A percentile compares a stretch with the other conserved stretches of the same genome.
Evolutionary conservation across 2,888 invertebrate genomes (phyloP).

Genomic region (Nephrotoma appendiculata): DNA sequence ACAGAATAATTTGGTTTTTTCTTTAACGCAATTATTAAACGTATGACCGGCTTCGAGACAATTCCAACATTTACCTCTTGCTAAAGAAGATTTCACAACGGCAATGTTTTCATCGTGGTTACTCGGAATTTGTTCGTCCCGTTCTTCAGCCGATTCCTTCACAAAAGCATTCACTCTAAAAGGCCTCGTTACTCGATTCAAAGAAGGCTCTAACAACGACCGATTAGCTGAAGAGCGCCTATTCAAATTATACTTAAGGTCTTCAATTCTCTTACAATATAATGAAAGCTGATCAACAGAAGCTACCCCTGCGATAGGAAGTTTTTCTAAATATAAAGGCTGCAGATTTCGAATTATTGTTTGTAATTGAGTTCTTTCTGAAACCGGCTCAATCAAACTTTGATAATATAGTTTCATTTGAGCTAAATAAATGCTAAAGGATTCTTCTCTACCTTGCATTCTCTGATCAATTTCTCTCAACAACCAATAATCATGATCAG

Average conservation of each 20-base stretch:
- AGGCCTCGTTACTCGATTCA: background rate
- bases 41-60: background rate
- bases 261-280: background rate
- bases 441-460: background rate
- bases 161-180: background rate
- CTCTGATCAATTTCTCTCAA: background rate
- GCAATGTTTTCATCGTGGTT: background rate
- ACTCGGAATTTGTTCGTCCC: background rate
- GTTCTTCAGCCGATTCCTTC: background rate
- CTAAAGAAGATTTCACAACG: background rate
- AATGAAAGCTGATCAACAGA: background rate
- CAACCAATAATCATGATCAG: background rate
- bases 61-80: background rate
- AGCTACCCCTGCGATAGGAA: background rate
- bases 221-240: no score
- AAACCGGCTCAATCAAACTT: background rate
- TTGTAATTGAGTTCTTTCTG: background rate
- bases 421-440: background rate
- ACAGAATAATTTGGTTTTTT: background rate
- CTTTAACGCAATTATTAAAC: background rate
- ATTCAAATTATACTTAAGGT: no score
- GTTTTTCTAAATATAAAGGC: background rate
- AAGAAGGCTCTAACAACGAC: no score
- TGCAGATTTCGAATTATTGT: background rate
- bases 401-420: background rate